These are phyloP conservation scores for Valencia hispanica DNA, from an alignment of 2,797 vertebrate genomes.

Conservation along the genomic window DNA sequence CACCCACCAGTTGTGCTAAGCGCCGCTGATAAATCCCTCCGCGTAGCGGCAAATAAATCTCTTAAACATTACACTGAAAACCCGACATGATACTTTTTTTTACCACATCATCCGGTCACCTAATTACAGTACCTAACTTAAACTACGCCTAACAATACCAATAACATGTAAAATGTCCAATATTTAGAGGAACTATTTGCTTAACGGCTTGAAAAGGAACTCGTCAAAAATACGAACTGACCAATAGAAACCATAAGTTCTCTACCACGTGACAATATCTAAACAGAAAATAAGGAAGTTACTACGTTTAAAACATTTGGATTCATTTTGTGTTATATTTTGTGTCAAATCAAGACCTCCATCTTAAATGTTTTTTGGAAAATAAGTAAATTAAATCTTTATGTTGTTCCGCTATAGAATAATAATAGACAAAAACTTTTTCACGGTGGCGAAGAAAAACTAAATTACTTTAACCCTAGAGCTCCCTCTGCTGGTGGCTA, in stretches of 20 bases:
- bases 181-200: constrained; percentile 38
- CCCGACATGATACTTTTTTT: accelerated
- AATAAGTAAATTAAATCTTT: not conserved
- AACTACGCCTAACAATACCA: not conserved
- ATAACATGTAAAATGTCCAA: not conserved
- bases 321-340: not conserved
- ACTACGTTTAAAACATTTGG: not conserved
- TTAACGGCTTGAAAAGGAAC: not conserved
- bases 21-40: constrained; percentile 35
- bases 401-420: not conserved
- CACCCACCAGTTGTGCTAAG: constrained; percentile 45
- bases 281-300: not conserved
- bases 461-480: not conserved
- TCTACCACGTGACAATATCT: constrained; percentile 49
- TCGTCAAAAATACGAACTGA: constrained; percentile 73
- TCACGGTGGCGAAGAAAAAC: too few relatives aligned
- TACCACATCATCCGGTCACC: accelerated
- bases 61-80: not conserved
- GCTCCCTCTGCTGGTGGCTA: not conserved
- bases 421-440: not conserved
- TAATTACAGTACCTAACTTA: accelerated
- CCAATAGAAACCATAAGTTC: constrained; percentile 64
- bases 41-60: constrained; percentile 7
- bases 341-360: not conserved
- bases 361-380: not conserved